Evolutionary conservation across 2,888 invertebrate species (phyloP).

Genomic region (Tridacna crocea): DNA sequence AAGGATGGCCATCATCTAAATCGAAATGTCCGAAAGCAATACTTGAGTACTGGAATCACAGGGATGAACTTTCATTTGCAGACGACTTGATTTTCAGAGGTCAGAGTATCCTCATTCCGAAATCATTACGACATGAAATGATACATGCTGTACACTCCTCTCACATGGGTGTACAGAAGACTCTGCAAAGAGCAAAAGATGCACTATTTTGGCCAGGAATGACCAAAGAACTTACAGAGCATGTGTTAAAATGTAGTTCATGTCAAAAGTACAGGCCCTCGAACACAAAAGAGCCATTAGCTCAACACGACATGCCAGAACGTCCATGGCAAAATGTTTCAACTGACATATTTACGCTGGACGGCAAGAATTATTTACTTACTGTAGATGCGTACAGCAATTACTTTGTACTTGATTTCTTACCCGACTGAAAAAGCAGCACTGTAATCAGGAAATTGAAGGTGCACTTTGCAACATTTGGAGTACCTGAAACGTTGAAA

Average conservation of each 20-base stretch:
- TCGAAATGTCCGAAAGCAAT: background rate
- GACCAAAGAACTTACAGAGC: slow-evolving; percentile 5
- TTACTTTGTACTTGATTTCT: slow-evolving; percentile 58
- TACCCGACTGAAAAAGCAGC: slow-evolving; percentile 40
- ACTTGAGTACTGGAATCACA: background rate
- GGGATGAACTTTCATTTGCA: background rate
- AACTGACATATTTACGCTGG: slow-evolving; percentile 59
- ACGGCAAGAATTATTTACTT: slow-evolving; percentile 55
- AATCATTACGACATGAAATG: slow-evolving; percentile 11
- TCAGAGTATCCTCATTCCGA: background rate
- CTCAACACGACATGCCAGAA: background rate
- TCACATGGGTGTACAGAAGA: slow-evolving; percentile 24
- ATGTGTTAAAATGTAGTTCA: background rate
- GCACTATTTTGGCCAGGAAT: slow-evolving; percentile 32
- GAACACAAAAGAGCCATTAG: background rate
- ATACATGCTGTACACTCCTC: slow-evolving; percentile 12
- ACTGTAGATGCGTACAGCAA: slow-evolving; percentile 58
- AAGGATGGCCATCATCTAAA: background rate
- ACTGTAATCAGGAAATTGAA: slow-evolving; percentile 53
- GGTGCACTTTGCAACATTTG: slow-evolving; percentile 35
- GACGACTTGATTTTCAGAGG: background rate
- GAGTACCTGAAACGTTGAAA: slow-evolving; percentile 33
- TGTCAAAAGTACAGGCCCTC: background rate
- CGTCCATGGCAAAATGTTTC: slow-evolving; percentile 41
- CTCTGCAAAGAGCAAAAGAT: slow-evolving; percentile 8